Conservation (phyloP, 92 coral and sea anemone species). For the Desmophyllum pertusum region DNA sequence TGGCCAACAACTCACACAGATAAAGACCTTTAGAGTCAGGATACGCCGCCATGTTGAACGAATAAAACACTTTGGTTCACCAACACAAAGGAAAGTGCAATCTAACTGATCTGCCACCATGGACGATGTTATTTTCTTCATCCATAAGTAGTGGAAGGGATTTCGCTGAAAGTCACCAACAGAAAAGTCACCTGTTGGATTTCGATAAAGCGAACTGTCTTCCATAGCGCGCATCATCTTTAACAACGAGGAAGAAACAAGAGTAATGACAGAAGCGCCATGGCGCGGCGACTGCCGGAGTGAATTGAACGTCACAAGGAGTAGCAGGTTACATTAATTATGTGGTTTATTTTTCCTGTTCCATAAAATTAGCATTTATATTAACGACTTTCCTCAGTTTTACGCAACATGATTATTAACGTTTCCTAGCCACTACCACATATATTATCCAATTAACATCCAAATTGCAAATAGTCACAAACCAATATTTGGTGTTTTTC, state of each 20-base stretch:
- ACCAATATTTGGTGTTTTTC: too few species aligned
- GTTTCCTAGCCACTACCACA: too few species aligned
- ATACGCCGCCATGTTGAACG: constrained; percentile 38
- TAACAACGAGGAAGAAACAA: not conserved
- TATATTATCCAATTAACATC: too few species aligned
- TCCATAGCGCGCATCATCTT: not conserved
- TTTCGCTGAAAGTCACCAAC: not conserved
- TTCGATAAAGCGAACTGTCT: not conserved
- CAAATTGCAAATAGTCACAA: too few species aligned
- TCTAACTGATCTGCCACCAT: not conserved
- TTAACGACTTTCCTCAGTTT: too few species aligned
- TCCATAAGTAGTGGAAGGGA: not conserved
- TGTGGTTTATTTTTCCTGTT: too few species aligned
- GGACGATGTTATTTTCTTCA: not conserved
- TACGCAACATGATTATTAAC: too few species aligned
- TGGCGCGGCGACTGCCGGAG: not conserved
- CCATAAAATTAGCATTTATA: too few species aligned
- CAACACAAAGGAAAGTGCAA: constrained; percentile 22
- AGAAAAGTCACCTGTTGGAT: not conserved
- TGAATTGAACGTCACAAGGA: too few species aligned
- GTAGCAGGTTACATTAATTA: not conserved
- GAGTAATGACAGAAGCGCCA: not conserved
- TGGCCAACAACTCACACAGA: constrained; percentile 23
- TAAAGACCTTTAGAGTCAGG: constrained; percentile 19
- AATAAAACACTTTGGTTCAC: constrained; percentile 20